Evolutionary conservation across 2,888 invertebrate species (phyloP).

Genomic region (Entomobrya proxima): DNA sequence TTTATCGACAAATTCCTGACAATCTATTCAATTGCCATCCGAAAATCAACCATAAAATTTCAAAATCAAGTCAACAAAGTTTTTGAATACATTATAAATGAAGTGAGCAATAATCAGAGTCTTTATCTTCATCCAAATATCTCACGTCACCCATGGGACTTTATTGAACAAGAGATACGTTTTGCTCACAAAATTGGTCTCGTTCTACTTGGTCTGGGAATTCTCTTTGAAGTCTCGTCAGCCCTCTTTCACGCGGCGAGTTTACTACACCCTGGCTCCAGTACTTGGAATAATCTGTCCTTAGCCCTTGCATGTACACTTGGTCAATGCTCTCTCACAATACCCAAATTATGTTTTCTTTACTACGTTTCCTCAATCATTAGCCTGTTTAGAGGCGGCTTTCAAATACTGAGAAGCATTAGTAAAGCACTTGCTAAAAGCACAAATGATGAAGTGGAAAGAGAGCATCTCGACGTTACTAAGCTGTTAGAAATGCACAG

Average conservation of each 20-base stretch:
- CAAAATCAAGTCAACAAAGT: conserved; percentile 19
- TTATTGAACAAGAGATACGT: not conserved
- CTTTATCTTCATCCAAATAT: not conserved
- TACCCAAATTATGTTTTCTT: conserved; percentile 51
- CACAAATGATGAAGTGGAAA: not conserved
- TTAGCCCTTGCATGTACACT: conserved; percentile 24
- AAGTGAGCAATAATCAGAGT: not conserved
- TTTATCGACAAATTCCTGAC: conserved; percentile 38
- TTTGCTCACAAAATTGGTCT: conserved; percentile 9
- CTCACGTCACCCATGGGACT: not conserved
- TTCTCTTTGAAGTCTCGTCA: not conserved
- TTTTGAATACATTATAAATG: conserved; percentile 11
- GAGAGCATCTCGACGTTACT: not conserved
- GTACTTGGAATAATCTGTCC: not conserved
- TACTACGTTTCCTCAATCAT: conserved; percentile 44
- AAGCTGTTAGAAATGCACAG: conserved; percentile 45
- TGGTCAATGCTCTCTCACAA: conserved; percentile 37
- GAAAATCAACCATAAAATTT: conserved; percentile 39
- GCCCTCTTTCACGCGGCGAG: not conserved
- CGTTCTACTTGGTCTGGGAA: not conserved
- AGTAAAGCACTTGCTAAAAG: not conserved
- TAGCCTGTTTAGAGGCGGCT: conserved; percentile 38
- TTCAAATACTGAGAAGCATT: conserved; percentile 8
- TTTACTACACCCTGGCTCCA: not conserved
- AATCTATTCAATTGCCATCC: conserved; percentile 10